Conservation (phyloP, 2,888 invertebrate genomes). For the Drosophila falleni region DNA sequence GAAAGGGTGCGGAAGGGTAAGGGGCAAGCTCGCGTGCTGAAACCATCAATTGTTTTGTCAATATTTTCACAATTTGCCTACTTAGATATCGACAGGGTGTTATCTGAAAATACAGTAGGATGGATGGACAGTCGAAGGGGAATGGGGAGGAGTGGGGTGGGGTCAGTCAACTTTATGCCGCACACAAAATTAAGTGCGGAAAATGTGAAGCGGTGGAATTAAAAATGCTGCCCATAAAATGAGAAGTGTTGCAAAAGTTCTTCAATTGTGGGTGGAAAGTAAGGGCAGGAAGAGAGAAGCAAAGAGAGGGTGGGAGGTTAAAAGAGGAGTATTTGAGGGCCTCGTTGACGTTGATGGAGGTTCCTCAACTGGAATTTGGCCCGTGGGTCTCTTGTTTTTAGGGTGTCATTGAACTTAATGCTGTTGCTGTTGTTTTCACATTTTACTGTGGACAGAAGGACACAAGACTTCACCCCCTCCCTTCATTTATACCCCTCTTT, state of each 20-base stretch:
- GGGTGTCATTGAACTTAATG: slow-evolving; percentile 77
- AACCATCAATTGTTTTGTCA: slow-evolving; percentile 78
- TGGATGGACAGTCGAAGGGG: no score
- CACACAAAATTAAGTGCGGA: slow-evolving; percentile 36
- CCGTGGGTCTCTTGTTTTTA: slow-evolving; percentile 47
- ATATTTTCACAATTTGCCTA: slow-evolving; percentile 75
- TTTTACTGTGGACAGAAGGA: slow-evolving; percentile 38
- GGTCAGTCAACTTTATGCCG: slow-evolving; percentile 53
- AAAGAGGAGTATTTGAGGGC: background rate
- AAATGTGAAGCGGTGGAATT: slow-evolving; percentile 22
- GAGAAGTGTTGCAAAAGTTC: slow-evolving; percentile 74
- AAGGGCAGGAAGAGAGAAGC: slow-evolving; percentile 31
- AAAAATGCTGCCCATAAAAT: slow-evolving; percentile 40
- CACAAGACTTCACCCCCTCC: slow-evolving; percentile 10
- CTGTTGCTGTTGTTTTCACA: slow-evolving; percentile 66
- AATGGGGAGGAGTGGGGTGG: slow-evolving; percentile 15
- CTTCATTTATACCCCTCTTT: background rate
- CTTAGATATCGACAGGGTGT: slow-evolving; percentile 55
- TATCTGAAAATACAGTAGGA: slow-evolving; percentile 32
- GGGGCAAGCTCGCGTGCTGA: slow-evolving; percentile 52
- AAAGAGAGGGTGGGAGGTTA: no score
- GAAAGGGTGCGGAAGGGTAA: background rate
- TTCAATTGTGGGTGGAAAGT: slow-evolving; percentile 53
- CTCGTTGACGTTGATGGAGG: slow-evolving; percentile 73
- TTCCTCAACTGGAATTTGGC: slow-evolving; percentile 46